Percentiles rank a stretch among this genome's conserved stretches.
Conservation (phyloP, 2,797 vertebrate species). For the Astyanax mexicanus region DNA sequence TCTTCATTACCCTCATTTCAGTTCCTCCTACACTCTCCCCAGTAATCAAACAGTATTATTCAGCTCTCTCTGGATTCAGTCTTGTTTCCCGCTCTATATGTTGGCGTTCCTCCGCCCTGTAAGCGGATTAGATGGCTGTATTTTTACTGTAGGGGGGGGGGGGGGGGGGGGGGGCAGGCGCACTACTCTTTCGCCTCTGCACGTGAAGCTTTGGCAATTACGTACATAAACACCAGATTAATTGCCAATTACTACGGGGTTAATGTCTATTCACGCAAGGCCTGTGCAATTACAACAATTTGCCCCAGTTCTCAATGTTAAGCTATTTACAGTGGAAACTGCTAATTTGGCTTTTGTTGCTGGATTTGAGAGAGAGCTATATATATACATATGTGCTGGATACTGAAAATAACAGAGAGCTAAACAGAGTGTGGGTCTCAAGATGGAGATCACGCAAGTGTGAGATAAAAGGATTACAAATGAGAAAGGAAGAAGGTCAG, state of each 20-base stretch:
- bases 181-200: background rate
- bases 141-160: background rate
- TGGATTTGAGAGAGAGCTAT: too few relatives aligned
- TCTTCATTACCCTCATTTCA: background rate
- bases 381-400: too few relatives aligned
- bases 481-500: too few relatives aligned
- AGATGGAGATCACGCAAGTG: background rate
- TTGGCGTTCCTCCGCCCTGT: background rate
- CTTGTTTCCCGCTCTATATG: background rate
- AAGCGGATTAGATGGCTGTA: background rate
- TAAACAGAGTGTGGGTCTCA: background rate
- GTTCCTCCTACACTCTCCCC: too few relatives aligned
- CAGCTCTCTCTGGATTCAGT: too few relatives aligned
- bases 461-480: background rate
- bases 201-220: slow-evolving; percentile 3
- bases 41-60: background rate
- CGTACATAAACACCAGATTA: slow-evolving; percentile 6
- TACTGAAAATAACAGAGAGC: background rate
- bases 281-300: background rate
- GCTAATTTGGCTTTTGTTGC: background rate
- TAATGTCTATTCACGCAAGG: background rate
- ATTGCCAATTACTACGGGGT: slow-evolving; percentile 12
- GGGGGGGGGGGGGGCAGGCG: background rate
- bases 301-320: background rate
- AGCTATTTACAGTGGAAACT: background rate